Evolutionary conservation across 2,113 vertebrate species (phyloP), one percentile per base, ranked within the genome.

Genomic region (Verasper variegatus): DNA sequence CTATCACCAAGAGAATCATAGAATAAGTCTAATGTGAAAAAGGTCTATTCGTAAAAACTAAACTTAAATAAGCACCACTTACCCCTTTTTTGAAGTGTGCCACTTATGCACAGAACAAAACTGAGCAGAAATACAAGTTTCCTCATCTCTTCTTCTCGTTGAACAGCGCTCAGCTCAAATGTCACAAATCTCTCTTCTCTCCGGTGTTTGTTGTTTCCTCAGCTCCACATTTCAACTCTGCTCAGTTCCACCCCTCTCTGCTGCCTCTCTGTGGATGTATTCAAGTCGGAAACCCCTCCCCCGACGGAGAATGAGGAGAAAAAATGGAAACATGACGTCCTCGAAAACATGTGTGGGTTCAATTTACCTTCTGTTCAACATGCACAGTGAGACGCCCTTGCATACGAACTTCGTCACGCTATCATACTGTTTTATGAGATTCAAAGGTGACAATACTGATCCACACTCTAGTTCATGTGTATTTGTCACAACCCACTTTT

Each of bases 31-130:
- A 37, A 37, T 10, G 2, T 10, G 35, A 10, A 11, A 49, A 9
- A 26, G 26, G 1, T 0, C 1, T 3, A 12, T 47, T 13, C 8
- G 8, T 3, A 24, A 3, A 14, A 47, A 20, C 17, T 17, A 13
- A 45, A 17, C 2, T 52, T 7, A 4, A 0, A 62, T 15, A 4
- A 58, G 5, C 2, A 5, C 6, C 10, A 67, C 85, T 55, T 80
- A 93, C 92, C 90, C 65, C 69, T 51, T 3, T 54, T 66, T 20
- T 90, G 87, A 21, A 80, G 63, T 0, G 89, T 71, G 0, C 14
- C 71, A 5, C 74, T 61, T 1, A 82, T 2, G 24, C 80, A 71
- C 6, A 90, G 69, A 18, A 45, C 11, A 14, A 65, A 21, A 42
- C 81, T 0, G 0, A 91, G 24, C 18, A 68, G 11, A 13, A 86